A percentile compares a stretch with the other conserved stretches of the same genome.
Evolutionary conservation across 2,797 vertebrate species (phyloP).

Genomic region (Parauchenoglanis ngamensis): DNA sequence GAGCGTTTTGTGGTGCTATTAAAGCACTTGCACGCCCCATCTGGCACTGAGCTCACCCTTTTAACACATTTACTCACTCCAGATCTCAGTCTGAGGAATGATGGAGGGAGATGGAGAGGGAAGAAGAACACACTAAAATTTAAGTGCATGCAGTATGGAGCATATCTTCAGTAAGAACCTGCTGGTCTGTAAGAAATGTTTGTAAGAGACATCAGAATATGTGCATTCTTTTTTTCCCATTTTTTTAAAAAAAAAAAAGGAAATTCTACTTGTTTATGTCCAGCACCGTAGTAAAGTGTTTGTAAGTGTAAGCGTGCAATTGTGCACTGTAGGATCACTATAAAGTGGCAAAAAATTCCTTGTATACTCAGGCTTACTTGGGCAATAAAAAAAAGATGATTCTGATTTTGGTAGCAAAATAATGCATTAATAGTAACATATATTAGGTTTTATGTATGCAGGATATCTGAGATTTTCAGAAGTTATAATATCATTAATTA

Average conservation of each 20-base stretch:
- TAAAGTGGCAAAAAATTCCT: no score
- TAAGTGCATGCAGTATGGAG: background rate
- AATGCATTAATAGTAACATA: background rate
- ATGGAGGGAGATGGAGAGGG: conserved; percentile 29
- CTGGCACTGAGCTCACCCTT: conserved; percentile 64
- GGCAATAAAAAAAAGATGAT: no score
- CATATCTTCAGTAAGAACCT: background rate
- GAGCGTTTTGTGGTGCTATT: conserved; percentile 71
- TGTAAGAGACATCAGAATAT: background rate
- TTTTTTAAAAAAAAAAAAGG: background rate
- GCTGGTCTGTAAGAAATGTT: background rate
- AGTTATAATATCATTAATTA: background rate
- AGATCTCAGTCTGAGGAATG: conserved; percentile 50
- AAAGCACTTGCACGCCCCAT: conserved; percentile 64
- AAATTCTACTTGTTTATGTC: background rate
- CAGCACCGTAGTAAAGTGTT: no score
- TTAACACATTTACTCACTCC: conserved; percentile 58
- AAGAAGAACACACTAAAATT: conserved; percentile 36
- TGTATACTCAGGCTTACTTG: no score
- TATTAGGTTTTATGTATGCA: background rate
- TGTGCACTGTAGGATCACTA: no score
- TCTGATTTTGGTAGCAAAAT: background rate
- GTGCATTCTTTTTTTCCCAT: background rate
- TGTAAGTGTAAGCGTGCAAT: no score
- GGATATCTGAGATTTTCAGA: background rate